Evolutionary conservation across 2,113 vertebrate genomes (phyloP), one percentile per base, ranked within the genome.

Genomic region (Muntiacus reevesi): DNA sequence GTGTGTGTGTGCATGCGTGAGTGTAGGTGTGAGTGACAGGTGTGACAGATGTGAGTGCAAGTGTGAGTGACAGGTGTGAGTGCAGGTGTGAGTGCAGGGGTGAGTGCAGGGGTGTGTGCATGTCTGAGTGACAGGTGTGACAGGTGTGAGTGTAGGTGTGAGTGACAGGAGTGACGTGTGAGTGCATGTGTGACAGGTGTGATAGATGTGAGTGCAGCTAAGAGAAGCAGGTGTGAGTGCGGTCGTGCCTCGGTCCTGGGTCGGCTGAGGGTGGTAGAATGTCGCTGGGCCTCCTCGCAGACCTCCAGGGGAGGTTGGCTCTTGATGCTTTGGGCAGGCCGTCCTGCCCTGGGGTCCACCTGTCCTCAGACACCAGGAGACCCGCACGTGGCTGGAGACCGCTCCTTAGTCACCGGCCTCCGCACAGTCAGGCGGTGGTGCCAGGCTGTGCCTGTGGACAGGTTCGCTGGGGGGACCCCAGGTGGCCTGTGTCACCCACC

Each of bases 361-460:
- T 9, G 23, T 16, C 19, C 27, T n/a, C 14, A 27, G 60, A 19
- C 27, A 14, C 33, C 0, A 9, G 62, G 54, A 45, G 8, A 15
- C 19, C 1, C 2, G 11, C 2, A 0, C 2, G 0, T n/a, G 23
- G 21, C n/a, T 54, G 67, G 45, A 85, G 21, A 43, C 19, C 0
- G 17, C 55, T 1, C 0, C n/a, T 28, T 0, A 62, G 81, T 14
- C 47, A 0, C 43, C 19, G 21, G 5, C 21, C 25, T 50, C 14
- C 13, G 3, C n/a, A 21, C 4, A n/a, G 45, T 27, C 5, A 13
- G 43, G 62, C 0, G 8, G 52, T 14, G 8, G 60, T 7, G 50
- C 21, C 17, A 2, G 4, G 30, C 19, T 3, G 28, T 36, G n/a
- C 43, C 92, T 62, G 45, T 21, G 36, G 36, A 30, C 2, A 1